phyloP scores from a whole-genome alignment of 2,888 invertebrate genomes.

The Lissocephala sabroskyi region DNA sequence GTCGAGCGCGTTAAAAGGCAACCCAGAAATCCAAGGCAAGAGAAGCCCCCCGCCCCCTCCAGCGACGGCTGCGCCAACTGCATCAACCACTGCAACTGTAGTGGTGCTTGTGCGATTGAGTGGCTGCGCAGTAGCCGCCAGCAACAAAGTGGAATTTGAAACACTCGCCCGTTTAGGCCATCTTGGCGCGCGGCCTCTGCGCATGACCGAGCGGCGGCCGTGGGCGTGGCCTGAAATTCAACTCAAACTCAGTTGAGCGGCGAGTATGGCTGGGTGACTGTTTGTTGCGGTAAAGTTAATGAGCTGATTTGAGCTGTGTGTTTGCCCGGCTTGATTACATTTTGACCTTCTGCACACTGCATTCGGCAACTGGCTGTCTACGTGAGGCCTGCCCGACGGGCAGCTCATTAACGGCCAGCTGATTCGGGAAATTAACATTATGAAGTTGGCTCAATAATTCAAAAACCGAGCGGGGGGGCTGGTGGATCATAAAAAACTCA shows the following conservation, averaged over 20 bases:
- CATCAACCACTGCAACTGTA: not conserved
- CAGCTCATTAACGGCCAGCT: conserved; percentile 44
- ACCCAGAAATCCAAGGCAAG: conserved; percentile 20
- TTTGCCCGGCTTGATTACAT: conserved; percentile 43
- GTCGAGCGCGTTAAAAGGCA: conserved; percentile 61
- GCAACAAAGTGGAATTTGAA: conserved; percentile 38
- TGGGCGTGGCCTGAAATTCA: conserved; percentile 34
- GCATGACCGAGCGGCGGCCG: conserved; percentile 33
- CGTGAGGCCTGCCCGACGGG: conserved; percentile 42
- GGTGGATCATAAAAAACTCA: not conserved
- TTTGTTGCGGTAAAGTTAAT: conserved; percentile 42
- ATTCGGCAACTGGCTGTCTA: conserved; percentile 15
- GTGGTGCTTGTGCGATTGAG: not conserved
- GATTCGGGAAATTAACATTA: not conserved
- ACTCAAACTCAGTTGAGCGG: conserved; percentile 5
- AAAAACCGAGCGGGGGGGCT: too few relatives aligned
- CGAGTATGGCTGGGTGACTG: not conserved
- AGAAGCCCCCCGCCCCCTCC: conserved; percentile 21
- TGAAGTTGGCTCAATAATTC: not conserved
- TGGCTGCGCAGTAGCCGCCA: conserved; percentile 27
- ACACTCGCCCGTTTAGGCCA: conserved; percentile 34
- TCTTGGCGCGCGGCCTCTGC: conserved; percentile 38
- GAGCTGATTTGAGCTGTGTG: conserved; percentile 29
- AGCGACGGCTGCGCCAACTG: conserved; percentile 7
- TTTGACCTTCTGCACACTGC: conserved; percentile 60